A percentile compares a stretch with the other conserved stretches of the same genome.
Conservation (phyloP, 2,797 vertebrate genomes). For the Cossypha polioptera region DNA sequence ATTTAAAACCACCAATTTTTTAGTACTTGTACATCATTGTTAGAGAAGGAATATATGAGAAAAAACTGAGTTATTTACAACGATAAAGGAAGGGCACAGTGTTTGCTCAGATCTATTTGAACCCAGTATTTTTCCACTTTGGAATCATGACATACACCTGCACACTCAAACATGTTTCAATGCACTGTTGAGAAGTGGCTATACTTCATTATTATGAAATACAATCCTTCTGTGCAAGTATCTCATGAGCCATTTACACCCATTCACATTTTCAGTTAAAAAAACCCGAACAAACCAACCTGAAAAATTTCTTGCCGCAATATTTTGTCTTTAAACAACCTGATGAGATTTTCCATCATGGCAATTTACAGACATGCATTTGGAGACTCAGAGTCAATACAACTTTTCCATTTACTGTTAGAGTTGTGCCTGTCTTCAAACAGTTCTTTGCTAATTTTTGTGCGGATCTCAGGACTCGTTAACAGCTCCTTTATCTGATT, state of each 20-base stretch:
- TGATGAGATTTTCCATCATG: background rate
- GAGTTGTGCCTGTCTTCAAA: conserved; percentile 62
- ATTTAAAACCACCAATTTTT: conserved; percentile 18
- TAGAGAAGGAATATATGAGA: background rate
- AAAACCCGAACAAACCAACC: background rate
- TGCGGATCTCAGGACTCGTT: conserved; percentile 74
- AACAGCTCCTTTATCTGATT: conserved; percentile 80
- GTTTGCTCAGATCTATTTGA: conserved; percentile 17
- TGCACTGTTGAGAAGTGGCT: background rate
- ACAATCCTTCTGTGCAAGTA: background rate
- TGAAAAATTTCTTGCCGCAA: conserved; percentile 8
- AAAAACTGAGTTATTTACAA: background rate
- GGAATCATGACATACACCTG: background rate
- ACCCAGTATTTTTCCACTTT: background rate
- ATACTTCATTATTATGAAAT: background rate
- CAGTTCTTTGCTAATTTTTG: conserved; percentile 77
- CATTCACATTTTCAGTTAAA: background rate
- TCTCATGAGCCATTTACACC: background rate
- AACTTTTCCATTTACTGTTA: conserved; percentile 15
- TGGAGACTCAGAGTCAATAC: background rate
- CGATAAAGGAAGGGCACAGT: conserved; percentile 39
- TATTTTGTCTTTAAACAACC: background rate
- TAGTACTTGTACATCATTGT: background rate
- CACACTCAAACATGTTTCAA: background rate
- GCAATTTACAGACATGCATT: conserved; percentile 14